Conservation (phyloP, 2,113 vertebrate species). For the Aldabrachelys gigantea region DNA sequence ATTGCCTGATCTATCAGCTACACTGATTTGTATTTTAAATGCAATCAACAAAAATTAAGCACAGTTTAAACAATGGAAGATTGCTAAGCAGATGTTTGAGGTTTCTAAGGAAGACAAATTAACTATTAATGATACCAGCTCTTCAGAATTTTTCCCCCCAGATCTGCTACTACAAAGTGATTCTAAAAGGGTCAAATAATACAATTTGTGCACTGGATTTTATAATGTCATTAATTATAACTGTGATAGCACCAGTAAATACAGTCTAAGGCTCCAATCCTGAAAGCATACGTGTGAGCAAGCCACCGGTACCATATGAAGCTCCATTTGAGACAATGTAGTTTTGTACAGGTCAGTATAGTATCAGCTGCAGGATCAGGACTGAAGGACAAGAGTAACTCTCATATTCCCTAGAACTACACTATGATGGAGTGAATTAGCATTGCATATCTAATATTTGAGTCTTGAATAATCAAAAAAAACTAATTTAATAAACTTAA, state of each 20-base stretch:
- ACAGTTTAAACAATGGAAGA: constrained; percentile 64
- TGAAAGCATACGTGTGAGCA: background rate
- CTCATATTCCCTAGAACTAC: background rate
- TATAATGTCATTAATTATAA: constrained; percentile 35
- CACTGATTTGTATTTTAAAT: constrained; percentile 75
- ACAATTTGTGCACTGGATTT: constrained; percentile 28
- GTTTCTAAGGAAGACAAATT: constrained; percentile 32
- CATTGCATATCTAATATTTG: constrained; percentile 1
- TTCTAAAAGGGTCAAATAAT: constrained; percentile 52
- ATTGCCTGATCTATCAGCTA: constrained; percentile 60
- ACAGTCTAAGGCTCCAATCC: background rate
- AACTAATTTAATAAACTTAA: background rate
- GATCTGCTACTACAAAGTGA: constrained; percentile 52
- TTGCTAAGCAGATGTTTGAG: constrained; percentile 39
- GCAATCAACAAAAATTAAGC: constrained; percentile 71
- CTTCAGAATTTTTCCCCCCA: constrained; percentile 51
- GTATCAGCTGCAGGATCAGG: background rate
- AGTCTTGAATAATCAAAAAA: background rate
- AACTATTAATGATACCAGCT: constrained; percentile 43
- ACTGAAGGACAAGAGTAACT: background rate
- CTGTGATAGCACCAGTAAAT: background rate
- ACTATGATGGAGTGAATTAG: background rate
- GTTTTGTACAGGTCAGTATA: background rate
- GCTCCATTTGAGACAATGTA: constrained; percentile 26
- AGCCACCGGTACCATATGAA: background rate